Conservation (phyloP, 2,113 vertebrate genomes). For the Rhinopomastus cyanomelas region DNA sequence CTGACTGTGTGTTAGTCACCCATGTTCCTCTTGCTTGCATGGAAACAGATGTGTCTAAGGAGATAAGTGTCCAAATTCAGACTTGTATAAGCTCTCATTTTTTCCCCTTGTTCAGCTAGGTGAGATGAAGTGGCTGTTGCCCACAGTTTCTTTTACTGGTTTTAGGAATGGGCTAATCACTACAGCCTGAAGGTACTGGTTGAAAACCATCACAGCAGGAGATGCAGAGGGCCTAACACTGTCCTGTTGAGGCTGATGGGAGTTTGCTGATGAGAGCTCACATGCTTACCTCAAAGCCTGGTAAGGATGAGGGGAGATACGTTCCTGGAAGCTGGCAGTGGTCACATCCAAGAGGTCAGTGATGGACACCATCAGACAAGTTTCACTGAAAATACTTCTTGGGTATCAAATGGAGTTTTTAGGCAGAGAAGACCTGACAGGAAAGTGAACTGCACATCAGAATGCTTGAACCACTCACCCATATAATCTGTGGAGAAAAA, state of each 20-base stretch:
- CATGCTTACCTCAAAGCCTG: background rate
- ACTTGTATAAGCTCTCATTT: background rate
- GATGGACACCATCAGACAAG: background rate
- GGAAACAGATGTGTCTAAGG: background rate
- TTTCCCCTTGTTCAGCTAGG: fast-evolving
- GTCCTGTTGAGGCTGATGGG: background rate
- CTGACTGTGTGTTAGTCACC: background rate
- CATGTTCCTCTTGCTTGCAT: background rate
- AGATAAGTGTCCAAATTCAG: background rate
- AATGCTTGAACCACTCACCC: background rate
- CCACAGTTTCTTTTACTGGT: fast-evolving
- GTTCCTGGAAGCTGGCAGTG: background rate
- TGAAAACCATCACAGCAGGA: background rate
- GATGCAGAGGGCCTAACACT: background rate
- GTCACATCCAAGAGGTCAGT: too few relatives aligned
- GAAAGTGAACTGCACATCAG: background rate
- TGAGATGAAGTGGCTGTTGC: background rate
- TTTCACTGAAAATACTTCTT: background rate
- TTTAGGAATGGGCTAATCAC: fast-evolving
- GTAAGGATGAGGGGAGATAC: background rate
- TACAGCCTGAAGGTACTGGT: background rate
- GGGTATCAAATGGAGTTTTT: background rate
- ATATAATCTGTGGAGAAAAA: background rate
- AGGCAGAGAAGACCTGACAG: background rate
- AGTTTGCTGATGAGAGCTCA: background rate